Evolutionary conservation across 2,888 invertebrate species (phyloP).

Genomic region (Meiosimyza platycephala): DNA sequence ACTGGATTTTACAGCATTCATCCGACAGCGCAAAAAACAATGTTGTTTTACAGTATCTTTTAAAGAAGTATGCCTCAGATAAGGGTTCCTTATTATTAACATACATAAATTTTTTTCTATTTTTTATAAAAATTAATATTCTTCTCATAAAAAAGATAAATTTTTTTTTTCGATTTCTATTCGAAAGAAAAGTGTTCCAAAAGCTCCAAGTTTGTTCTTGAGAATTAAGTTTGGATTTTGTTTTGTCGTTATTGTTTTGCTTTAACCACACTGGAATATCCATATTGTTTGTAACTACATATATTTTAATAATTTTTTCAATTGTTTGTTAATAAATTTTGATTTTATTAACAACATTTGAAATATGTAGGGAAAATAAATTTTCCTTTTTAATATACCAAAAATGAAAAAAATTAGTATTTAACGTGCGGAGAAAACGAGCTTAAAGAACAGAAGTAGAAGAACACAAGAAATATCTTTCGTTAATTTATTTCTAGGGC

Average conservation of each 20-base stretch:
- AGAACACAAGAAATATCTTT: constrained; percentile 62
- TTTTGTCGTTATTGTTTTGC: constrained; percentile 3
- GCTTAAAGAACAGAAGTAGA: constrained; percentile 41
- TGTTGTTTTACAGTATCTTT: constrained; percentile 89
- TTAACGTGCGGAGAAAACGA: neutral
- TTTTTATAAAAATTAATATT: constrained; percentile 30
- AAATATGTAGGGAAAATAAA: constrained; percentile 20
- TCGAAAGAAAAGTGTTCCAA: constrained; percentile 12
- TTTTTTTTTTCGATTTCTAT: constrained; percentile 28
- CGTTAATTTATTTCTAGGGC: constrained; percentile 70
- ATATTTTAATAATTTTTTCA: constrained; percentile 5
- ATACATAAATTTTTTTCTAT: constrained; percentile 38
- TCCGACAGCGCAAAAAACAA: constrained; percentile 83
- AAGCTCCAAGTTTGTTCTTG: neutral
- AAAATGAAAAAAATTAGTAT: constrained; percentile 16
- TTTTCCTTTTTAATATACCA: neutral
- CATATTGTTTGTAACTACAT: too few species aligned
- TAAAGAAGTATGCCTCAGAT: constrained; percentile 79
- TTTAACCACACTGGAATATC: too few species aligned
- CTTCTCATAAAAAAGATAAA: constrained; percentile 10
- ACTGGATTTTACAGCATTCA: constrained; percentile 96
- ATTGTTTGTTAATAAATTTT: constrained; percentile 19
- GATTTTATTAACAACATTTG: constrained; percentile 13
- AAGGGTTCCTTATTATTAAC: constrained; percentile 49
- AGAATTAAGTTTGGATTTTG: constrained; percentile 13